phyloP scores from a whole-genome alignment of 1,140 invertebrate species.

The Fopius arisanus region DNA sequence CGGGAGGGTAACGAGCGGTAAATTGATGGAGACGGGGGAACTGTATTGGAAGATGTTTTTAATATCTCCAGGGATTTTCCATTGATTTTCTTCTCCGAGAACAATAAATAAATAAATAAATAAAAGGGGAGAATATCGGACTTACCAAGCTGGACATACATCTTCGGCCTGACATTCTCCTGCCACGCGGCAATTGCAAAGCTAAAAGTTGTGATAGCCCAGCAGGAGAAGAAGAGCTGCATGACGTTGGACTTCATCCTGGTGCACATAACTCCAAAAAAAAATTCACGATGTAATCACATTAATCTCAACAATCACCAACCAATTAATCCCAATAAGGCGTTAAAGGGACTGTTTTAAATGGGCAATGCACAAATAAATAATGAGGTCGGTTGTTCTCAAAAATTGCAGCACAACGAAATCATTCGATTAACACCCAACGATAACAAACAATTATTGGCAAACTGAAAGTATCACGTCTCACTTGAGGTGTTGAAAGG shows the following conservation, averaged over 20 bases:
- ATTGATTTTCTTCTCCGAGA: not conserved
- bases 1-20: too few species aligned
- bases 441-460: not conserved
- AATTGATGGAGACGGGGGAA: too few species aligned
- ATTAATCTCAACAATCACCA: not conserved
- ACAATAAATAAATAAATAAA: too few species aligned
- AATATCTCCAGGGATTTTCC: too few species aligned
- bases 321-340: not conserved
- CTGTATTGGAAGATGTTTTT: too few species aligned
- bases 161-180: constrained; percentile 86
- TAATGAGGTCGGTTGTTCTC: not conserved
- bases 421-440: not conserved
- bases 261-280: not conserved
- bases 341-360: not conserved
- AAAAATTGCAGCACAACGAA: not conserved
- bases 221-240: constrained; percentile 35
- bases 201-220: constrained; percentile 47
- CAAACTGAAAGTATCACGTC: not conserved
- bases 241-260: constrained; percentile 29
- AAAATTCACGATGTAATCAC: not conserved
- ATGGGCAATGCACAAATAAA: not conserved
- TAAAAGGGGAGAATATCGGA: constrained; percentile 37
- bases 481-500: constrained; percentile 28
- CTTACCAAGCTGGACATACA: constrained; percentile 87
- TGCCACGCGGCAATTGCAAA: constrained; percentile 72